Evolutionary conservation across 1,140 invertebrate genomes (phyloP).

Genomic region (Apis dorsata): DNA sequence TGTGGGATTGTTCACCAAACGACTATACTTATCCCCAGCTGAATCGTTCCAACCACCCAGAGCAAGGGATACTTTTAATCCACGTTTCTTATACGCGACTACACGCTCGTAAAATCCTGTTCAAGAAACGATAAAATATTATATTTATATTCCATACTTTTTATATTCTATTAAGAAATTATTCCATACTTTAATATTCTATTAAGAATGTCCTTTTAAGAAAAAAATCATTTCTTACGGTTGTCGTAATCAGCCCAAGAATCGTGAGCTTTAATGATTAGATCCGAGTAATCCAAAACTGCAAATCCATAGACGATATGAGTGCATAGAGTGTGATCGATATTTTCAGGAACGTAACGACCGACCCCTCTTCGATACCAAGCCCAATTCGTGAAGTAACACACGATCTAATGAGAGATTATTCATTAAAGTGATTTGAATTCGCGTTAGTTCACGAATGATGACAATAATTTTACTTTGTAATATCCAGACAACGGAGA

Average conservation of each 20-base stretch:
- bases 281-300: constrained; percentile 88
- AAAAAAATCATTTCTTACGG: constrained; percentile 79
- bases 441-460: neutral
- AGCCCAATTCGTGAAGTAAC: constrained; percentile 97
- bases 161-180: too few species aligned
- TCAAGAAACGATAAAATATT: constrained; percentile 5
- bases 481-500: constrained; percentile 76
- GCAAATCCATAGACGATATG: constrained; percentile 96
- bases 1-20: constrained; percentile 87
- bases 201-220: neutral
- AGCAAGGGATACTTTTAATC: constrained; percentile 90
- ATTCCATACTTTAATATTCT: too few species aligned
- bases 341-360: constrained; percentile 91
- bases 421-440: neutral
- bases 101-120: constrained; percentile 91
- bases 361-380: constrained; percentile 92
- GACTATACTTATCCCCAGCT: constrained; percentile 91
- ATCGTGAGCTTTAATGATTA: constrained; percentile 91
- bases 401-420: constrained; percentile 84
- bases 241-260: constrained; percentile 94
- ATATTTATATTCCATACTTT: neutral
- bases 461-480: constrained; percentile 61
- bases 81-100: constrained; percentile 87
- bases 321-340: constrained; percentile 92
- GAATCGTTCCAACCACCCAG: constrained; percentile 96